These are phyloP conservation scores for Limenitis camilla DNA, from an alignment of 2,888 invertebrate genomes.

Conservation along the genomic window DNA sequence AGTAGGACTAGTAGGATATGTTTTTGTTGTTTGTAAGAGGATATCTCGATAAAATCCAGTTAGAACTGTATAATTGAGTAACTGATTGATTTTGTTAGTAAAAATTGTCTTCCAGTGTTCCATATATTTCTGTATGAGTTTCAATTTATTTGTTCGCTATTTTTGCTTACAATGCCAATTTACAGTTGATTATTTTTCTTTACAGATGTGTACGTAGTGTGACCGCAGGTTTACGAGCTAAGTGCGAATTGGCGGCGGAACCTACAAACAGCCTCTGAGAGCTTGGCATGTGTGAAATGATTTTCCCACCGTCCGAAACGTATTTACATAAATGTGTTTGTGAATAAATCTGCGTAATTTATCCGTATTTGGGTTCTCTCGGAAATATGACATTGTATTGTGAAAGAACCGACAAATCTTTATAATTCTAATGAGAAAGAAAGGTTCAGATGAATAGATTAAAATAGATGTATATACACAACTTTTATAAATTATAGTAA, in stretches of 20 bases:
- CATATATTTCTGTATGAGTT: too few species aligned
- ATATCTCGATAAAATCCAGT: too few species aligned
- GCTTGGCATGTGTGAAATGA: slow-evolving; percentile 22
- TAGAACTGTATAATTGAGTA: too few species aligned
- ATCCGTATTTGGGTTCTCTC: slow-evolving; percentile 1
- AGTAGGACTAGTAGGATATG: too few species aligned
- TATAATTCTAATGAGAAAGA: too few species aligned
- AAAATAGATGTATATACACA: not conserved
- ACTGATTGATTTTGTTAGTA: too few species aligned
- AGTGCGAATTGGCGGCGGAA: slow-evolving; percentile 53
- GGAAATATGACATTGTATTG: slow-evolving; percentile 3
- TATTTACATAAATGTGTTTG: slow-evolving; percentile 16
- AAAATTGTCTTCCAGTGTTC: too few species aligned
- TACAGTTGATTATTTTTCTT: slow-evolving; percentile 1
- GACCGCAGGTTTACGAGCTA: slow-evolving; percentile 55
- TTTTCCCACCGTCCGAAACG: slow-evolving; percentile 21
- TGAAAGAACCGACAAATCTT: not conserved
- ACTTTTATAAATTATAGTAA: not conserved
- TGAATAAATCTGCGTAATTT: slow-evolving; percentile 16
- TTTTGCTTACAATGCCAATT: not conserved
- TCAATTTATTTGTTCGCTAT: not conserved
- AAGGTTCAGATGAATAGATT: too few species aligned
- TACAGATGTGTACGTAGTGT: slow-evolving; percentile 15
- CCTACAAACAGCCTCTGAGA: slow-evolving; percentile 40
- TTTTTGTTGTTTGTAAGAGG: too few species aligned